Base-by-base conservation (phyloP, 2,113 vertebrate species). In the Rhinolophus ferrumequinum region DNA sequence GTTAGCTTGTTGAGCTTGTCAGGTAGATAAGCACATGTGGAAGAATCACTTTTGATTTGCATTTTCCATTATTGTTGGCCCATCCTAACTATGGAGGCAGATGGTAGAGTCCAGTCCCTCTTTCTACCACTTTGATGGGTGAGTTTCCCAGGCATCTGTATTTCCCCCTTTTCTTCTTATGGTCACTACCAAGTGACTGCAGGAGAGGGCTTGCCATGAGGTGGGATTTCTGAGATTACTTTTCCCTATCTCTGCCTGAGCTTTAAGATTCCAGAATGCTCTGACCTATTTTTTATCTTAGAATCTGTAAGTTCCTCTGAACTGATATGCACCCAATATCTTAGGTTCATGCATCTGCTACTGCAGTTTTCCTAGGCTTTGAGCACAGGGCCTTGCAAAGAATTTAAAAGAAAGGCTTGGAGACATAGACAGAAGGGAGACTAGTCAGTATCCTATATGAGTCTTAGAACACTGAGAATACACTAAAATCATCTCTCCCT, bases 1-100 rank as follows among this genome's bases (percentile, higher is more conserved):
- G n/a, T 73, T 96, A 85, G 76, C n/a, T 81, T 81, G 73, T 93
- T 93, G 62, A 95, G 22, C 77, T 96, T 92, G 70, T 92, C 41
- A 88, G 52, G 38, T 81, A 93, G 44, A 66, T 95, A 60, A 80
- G 56, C 38, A 91, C 72, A 70, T 86, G 24, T 92, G 54, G 35
- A 95, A 87, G 73, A 86, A 82, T 58, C 11, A 6, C 24, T 86
- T 92, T 52, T n/a, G 22, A 52, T 76, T 81, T 86, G 54, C 1
- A 4, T 92, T 93, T 88, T 92, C 66, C 6, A 33, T 96, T 88
- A 73, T 60, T 96, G 35, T 94, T 89, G 47, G 79, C 30, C 22
- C 8, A 54, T 64, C 41, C 54, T 92, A 85, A 89, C 44, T 89
- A 24, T 58, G 35, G 47, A 93, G 47, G 64, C 41, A 85, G 70